These are phyloP conservation scores for Stegodyphus dumicola DNA, from an alignment of 1,140 invertebrate species.

Conservation along the genomic window DNA sequence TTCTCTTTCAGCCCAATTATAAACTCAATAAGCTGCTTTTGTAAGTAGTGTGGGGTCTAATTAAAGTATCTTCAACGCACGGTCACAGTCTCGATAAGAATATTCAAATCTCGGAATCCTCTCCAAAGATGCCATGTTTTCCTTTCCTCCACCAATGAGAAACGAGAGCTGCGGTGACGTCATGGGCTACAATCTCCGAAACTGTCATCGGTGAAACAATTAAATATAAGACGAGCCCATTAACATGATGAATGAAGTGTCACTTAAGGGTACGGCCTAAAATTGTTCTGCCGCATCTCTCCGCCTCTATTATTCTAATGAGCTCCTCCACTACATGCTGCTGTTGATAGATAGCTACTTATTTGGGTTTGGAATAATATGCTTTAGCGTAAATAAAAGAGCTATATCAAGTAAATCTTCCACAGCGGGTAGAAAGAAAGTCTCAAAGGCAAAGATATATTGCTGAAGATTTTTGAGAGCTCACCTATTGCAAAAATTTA, in stretches of 20 bases:
- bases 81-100: neutral
- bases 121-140: slow-evolving; percentile 32
- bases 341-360: slow-evolving; percentile 48
- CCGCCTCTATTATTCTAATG: slow-evolving; percentile 37
- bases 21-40: slow-evolving; percentile 28
- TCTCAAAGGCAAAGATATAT: no score
- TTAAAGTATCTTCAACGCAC: slow-evolving; percentile 36
- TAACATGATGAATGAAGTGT: slow-evolving; percentile 61
- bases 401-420: slow-evolving; percentile 24
- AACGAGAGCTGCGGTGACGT: slow-evolving; percentile 36
- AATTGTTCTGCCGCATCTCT: slow-evolving; percentile 16
- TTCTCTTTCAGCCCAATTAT: neutral
- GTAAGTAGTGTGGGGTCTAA: slow-evolving; percentile 24
- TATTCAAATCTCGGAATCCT: slow-evolving; percentile 31
- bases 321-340: slow-evolving; percentile 6
- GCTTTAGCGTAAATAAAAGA: slow-evolving; percentile 49
- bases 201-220: slow-evolving; percentile 59
- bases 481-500: no score
- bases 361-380: slow-evolving; percentile 30
- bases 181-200: slow-evolving; percentile 53
- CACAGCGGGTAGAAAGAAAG: neutral
- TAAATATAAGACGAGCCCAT: slow-evolving; percentile 60
- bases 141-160: slow-evolving; percentile 38
- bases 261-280: slow-evolving; percentile 49
- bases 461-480: no score